phyloP scores from a whole-genome alignment of 2,888 invertebrate species.

The Melipona beecheii region DNA sequence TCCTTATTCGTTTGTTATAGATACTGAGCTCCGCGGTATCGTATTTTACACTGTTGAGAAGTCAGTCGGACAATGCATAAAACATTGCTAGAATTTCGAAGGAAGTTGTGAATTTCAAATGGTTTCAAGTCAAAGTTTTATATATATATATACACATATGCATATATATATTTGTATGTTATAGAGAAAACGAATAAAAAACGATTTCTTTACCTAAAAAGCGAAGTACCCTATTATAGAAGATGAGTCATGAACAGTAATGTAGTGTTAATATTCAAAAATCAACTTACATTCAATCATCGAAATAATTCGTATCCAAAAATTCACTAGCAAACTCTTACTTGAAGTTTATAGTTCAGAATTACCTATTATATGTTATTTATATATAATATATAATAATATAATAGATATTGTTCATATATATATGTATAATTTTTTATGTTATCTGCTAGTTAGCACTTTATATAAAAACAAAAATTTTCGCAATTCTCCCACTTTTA shows the following conservation, averaged over 20 bases:
- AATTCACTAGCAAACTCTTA: too few species aligned
- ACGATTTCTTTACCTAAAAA: not conserved
- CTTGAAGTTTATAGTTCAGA: not conserved
- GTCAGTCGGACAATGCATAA: not conserved
- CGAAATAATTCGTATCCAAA: not conserved
- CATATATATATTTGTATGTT: not conserved
- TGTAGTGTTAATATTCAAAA: not conserved
- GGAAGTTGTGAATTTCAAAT: not conserved
- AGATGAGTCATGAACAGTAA: too few species aligned
- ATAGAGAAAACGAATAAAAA: not conserved
- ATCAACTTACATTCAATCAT: not conserved
- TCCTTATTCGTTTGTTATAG: slow-evolving; percentile 2
- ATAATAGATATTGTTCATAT: too few species aligned
- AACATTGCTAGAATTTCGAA: too few species aligned
- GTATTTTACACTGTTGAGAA: slow-evolving; percentile 62
- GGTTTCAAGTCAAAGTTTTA: not conserved
- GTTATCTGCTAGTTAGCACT: not conserved
- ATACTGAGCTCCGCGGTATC: slow-evolving; percentile 63
- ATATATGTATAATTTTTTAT: not conserved
- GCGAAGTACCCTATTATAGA: not conserved
- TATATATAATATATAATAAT: too few species aligned
- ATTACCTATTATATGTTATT: not conserved
- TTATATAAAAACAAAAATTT: not conserved
- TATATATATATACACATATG: not conserved
- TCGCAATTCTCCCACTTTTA: not conserved